These are phyloP conservation scores for Coryphaenoides rupestris DNA, from an alignment of 2,113 vertebrate genomes.

Conservation along the genomic window DNA sequence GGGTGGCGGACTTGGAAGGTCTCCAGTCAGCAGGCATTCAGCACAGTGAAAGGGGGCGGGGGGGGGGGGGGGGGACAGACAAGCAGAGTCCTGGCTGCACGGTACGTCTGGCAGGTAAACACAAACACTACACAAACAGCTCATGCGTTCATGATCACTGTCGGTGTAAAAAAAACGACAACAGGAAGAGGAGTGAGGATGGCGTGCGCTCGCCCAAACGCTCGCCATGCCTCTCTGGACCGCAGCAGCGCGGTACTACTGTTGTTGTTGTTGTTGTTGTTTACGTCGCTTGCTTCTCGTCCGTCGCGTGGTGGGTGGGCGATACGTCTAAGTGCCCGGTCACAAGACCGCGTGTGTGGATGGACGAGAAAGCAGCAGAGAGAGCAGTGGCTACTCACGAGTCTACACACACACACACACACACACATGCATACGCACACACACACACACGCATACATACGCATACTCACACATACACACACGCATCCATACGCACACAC, in stretches of 20 bases:
- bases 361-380: conserved; percentile 56
- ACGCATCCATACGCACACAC: too few relatives aligned
- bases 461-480: too few relatives aligned
- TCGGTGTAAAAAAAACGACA: conserved; percentile 56
- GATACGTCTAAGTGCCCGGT: conserved; percentile 55
- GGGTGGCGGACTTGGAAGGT: conserved; percentile 4
- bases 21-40: conserved; percentile 5
- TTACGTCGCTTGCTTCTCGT: too few relatives aligned
- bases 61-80: conserved; percentile 38
- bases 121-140: conserved; percentile 63
- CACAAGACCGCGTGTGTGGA: conserved; percentile 42
- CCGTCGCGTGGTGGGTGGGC: conserved; percentile 32
- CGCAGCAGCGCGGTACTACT: conserved; percentile 38
- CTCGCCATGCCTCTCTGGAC: conserved; percentile 37
- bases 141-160: conserved; percentile 59
- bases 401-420: not conserved
- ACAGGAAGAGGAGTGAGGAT: conserved; percentile 28
- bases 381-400: conserved; percentile 25
- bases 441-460: conserved; percentile 13
- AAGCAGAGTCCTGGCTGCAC: conserved; percentile 43
- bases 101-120: conserved; percentile 32
- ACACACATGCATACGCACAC: conserved; percentile 18
- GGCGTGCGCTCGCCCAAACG: conserved; percentile 35
- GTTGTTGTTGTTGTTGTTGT: conserved; percentile 22
- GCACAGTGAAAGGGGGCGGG: conserved; percentile 17